Base-by-base conservation (phyloP, 2,797 vertebrate genomes). In the Hipposideros larvatus region DNA sequence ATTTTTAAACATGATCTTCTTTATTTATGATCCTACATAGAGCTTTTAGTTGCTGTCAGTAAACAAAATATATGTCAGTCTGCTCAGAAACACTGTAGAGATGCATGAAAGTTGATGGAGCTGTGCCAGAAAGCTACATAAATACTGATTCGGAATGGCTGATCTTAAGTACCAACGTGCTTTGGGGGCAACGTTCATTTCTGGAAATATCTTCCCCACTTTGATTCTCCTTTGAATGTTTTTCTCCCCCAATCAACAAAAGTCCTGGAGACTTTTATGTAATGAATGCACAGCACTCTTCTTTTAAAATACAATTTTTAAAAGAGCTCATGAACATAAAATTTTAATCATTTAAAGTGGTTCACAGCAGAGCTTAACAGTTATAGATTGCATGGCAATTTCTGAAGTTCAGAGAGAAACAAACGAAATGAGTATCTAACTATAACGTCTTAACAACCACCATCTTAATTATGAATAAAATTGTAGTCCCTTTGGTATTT, bases 1-100 rank as follows among this genome's bases (percentile, higher is more conserved):
- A 87, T 98, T 98, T 98, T 98, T 97, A 98, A 99, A 98, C 97
- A 78, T 97, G 73, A 96, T 97, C 98, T 96, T 87, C 97, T 97
- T 98, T 97, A 82, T 98, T 98, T 98, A 87, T 97, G 97, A 95
- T 96, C 77, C 51, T 9, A 8, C 59, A 96, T 93, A 93, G 84
- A 96, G 97, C 97, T 97, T 98, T 98, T 97, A 91, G 71, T 61
- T 63, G 80, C 95, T 96, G 87, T 96, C 93, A 80, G 95, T 97
- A 96, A 97, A 97, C 94, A 94, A 87, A 91, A 96, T 97, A 91
- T 41, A 48, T 91, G 79, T 24, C 10, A 41, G 89, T 93, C 92
- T 96, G 34, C 78, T 96, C 86, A 90, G 95, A 59, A 43, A 87
- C 83, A 87, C 74, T 91, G 9, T 13, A 87, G 46, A 87, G 57